Evolutionary conservation across 2,888 invertebrate genomes (phyloP).

Genomic region (Trachelus iudaicus): DNA sequence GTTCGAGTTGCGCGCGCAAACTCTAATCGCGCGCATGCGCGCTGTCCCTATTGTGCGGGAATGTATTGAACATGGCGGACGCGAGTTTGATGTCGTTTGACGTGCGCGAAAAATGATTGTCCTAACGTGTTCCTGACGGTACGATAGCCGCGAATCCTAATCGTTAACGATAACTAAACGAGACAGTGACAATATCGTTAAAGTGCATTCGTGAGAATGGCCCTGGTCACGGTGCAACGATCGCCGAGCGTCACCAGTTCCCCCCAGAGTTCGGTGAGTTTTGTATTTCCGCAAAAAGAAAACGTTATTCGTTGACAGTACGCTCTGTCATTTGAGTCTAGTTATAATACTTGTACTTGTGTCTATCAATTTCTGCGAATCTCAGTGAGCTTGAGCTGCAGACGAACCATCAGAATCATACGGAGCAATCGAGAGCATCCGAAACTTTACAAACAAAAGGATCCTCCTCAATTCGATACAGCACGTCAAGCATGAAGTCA

Average conservation of each 20-base stretch:
- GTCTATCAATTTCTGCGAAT: neutral
- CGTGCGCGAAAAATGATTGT: slow-evolving; percentile 60
- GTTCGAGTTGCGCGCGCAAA: slow-evolving; percentile 21
- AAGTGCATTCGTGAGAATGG: slow-evolving; percentile 66
- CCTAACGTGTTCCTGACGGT: slow-evolving; percentile 52
- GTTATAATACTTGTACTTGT: neutral
- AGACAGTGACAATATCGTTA: neutral
- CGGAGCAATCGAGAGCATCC: neutral
- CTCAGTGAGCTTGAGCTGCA: neutral
- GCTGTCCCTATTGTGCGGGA: slow-evolving; percentile 23
- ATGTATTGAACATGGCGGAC: slow-evolving; percentile 66
- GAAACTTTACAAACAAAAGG: neutral
- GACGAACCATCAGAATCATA: neutral
- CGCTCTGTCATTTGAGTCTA: neutral
- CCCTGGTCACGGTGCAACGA: slow-evolving; percentile 79
- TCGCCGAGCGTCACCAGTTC: slow-evolving; percentile 78
- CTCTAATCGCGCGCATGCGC: slow-evolving; percentile 21
- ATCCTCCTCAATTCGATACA: neutral
- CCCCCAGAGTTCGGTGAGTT: slow-evolving; percentile 72
- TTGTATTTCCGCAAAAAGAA: slow-evolving; percentile 8
- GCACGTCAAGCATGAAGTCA: neutral
- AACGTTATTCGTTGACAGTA: neutral
- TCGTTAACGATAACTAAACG: neutral
- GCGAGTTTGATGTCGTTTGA: slow-evolving; percentile 58
- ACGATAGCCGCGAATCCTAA: slow-evolving; percentile 36